Base-by-base conservation (phyloP, 2,797 vertebrate species). In the Helicolenus hilgendorfi region DNA sequence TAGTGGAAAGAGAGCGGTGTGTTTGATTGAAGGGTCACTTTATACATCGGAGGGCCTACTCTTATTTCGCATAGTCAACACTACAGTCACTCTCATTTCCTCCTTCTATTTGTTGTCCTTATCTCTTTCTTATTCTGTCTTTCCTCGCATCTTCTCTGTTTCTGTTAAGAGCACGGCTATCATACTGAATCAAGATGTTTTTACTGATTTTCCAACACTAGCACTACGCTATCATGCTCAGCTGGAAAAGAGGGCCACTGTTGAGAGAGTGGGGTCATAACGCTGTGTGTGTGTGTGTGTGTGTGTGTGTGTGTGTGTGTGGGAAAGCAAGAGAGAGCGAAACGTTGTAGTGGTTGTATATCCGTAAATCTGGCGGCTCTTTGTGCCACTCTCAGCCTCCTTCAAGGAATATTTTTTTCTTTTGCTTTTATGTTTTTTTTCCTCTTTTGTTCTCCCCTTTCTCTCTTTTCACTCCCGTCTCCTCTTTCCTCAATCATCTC, bases 1-100 rank as follows among this genome's bases (percentile, higher is more conserved):
- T 82, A 59, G 92, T 89, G 78, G 80, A 72, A 69, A 79, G 79
- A 82, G 77, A 83, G 65, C 73, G 24, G 63, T 81, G 86, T 83
- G 79, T 94, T 90, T 96, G 96, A 96, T 96, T 96, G 95, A 91
- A 95, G 94, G 87, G 90, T 95, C 96, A 94, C 96, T 96, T 94
- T 92, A 89, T 89, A 85, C 88, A 85, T 84, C 20, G 11, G 71
- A 89, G 88, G 79, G 45, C 77, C 85, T 78, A 18, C 89, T 92
- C 85, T 92, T 89, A 91, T 85, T 86, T 89, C 55, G 56, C 86
- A 82, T 56, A 33, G 88, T 89, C 88, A 94, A 94, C 89, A 91
- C 78, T 86, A 77, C 56, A 56, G 72, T 79, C 77, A 56, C 79
- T 72, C 74, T 92, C 70, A 77, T 92, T 86, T 89, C 72, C 77